A percentile compares a stretch with the other conserved stretches of the same genome.
Evolutionary conservation across 1,140 invertebrate species (phyloP).

Genomic region (Eupristina koningsbergeri): DNA sequence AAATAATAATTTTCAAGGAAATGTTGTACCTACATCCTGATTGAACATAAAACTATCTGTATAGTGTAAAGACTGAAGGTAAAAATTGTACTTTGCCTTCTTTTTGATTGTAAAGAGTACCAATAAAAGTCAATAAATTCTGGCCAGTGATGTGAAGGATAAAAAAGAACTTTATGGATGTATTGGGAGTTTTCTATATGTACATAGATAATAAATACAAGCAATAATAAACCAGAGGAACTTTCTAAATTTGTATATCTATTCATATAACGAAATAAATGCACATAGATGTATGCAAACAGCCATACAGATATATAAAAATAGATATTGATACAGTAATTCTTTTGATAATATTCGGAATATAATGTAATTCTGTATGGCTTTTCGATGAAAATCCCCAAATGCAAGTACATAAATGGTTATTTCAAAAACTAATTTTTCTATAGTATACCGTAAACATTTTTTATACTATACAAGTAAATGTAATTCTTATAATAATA

Average conservation of each 20-base stretch:
- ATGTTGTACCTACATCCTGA: too few species aligned
- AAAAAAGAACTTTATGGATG: neutral
- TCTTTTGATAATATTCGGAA: neutral
- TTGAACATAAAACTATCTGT: too few species aligned
- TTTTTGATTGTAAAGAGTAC: neutral
- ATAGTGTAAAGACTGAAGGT: neutral
- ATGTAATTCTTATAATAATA: too few species aligned
- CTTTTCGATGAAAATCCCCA: conserved; percentile 11
- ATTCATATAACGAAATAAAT: neutral
- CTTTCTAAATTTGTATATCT: neutral
- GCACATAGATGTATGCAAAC: neutral
- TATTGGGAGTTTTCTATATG: neutral
- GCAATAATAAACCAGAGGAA: too few species aligned
- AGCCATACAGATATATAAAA: neutral
- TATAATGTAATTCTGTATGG: neutral
- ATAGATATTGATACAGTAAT: neutral
- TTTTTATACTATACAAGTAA: too few species aligned
- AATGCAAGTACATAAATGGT: neutral
- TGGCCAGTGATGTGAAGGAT: neutral
- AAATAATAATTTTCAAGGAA: too few species aligned
- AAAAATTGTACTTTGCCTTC: neutral
- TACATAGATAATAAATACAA: too few species aligned
- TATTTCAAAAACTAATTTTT: too few species aligned
- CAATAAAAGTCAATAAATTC: conserved; percentile 15
- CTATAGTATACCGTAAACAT: too few species aligned